Evolutionary conservation across 2,113 vertebrate genomes (phyloP).

Genomic region (Myrmecobius fasciatus): DNA sequence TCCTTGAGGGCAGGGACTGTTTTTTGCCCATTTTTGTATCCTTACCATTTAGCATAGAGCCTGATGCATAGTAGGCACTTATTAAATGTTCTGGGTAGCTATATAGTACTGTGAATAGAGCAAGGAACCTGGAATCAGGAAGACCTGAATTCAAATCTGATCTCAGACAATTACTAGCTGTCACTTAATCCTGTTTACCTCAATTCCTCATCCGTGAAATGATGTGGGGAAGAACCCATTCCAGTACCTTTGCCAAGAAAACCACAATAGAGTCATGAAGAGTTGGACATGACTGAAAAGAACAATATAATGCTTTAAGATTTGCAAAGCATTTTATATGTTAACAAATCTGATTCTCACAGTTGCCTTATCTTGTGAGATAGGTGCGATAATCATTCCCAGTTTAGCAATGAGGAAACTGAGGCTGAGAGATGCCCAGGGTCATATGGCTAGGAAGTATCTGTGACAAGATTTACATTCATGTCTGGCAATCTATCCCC

Average conservation of each 20-base stretch:
- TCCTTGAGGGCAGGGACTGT: not conserved
- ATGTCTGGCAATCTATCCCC: not conserved
- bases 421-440: not conserved
- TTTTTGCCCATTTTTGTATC: not conserved
- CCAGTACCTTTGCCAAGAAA: not conserved
- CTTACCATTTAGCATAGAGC: not conserved
- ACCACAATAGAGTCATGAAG: not conserved
- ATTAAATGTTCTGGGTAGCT: not conserved
- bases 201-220: not conserved
- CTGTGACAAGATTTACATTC: not conserved
- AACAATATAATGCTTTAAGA: not conserved
- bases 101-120: not conserved
- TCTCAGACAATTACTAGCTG: too few relatives aligned
- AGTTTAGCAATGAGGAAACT: not conserved
- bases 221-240: not conserved
- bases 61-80: not conserved
- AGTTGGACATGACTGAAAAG: not conserved
- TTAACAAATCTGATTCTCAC: not conserved
- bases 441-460: not conserved
- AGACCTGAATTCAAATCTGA: not conserved
- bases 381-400: not conserved
- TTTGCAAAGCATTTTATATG: not conserved
- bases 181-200: not conserved
- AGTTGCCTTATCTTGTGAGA: not conserved
- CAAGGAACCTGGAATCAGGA: not conserved